Base-by-base conservation (phyloP, 2,888 invertebrate species). In the Plagodis pulveraria region DNA sequence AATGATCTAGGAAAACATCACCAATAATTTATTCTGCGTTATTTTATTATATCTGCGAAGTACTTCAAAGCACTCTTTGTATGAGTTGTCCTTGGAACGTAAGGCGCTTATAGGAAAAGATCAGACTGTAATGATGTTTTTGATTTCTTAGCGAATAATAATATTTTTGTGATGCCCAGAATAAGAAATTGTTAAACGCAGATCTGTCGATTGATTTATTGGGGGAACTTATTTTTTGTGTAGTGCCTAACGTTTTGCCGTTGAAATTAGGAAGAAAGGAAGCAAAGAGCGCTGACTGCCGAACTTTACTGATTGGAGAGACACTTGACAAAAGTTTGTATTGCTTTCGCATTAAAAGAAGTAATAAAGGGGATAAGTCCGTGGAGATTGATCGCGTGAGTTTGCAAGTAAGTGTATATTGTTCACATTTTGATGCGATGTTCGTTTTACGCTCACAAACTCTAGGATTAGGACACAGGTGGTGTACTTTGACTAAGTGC, bases 321-420 rank as follows among this genome's bases (percentile, higher is more conserved):
- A 72, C 74, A 72, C 71, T 74, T 70, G 66, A 68, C 63, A 63
- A 69, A 78, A 76, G 71, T 78, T 78, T 73, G 56, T 72, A 77
- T 78, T 71, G 70, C 67, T 76, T 69, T 73, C 65, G 55, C 70
- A 70, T 72, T 74, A 70, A 70, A 70, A 68, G 63, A 57, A 70
- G 61, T 67, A 69, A 65, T 62, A 63, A 66, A 70, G 69, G 40
- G 69, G 59, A 65, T 63, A 61, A 65, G 56, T 56, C 56, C 46
- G 61, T 58, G 54, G 66, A 56, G 70, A 73, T 66, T 72, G 68
- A 74, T 73, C 63, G 63, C 32, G 46, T 54, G 67, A 56, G 56
- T 55, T 59, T 35, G 47, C 51, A 66, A 61, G 61, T 62, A 47
- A 55, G 35, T 11, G 54, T 59, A 55, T 56, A 63, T 63, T 63